These are phyloP conservation scores for Limnodromus scolopaceus DNA, from an alignment of 2,797 vertebrate genomes.

Conservation along the genomic window DNA sequence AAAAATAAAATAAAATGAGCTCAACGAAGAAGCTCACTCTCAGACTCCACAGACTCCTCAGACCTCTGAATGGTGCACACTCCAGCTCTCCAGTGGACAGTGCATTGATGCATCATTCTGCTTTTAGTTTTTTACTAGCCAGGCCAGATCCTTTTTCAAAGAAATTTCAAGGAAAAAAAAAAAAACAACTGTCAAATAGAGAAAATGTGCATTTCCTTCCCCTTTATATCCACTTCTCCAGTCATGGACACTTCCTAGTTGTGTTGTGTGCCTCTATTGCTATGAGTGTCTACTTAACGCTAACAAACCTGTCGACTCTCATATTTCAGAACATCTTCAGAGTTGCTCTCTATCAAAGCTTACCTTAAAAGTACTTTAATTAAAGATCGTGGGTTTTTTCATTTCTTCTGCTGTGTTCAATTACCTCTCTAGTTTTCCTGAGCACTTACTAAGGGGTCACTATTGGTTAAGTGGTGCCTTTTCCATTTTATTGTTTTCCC, in stretches of 20 bases:
- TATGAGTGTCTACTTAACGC: fast-evolving
- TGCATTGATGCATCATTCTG: too few relatives aligned
- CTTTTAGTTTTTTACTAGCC: not conserved
- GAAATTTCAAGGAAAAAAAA: not conserved
- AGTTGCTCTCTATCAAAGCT: not conserved
- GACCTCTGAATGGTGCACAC: not conserved
- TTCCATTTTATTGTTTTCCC: not conserved
- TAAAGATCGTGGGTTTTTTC: not conserved
- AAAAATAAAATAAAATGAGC: not conserved
- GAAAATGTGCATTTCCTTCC: not conserved
- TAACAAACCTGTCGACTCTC: not conserved
- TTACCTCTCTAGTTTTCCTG: not conserved
- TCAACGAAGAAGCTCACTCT: not conserved
- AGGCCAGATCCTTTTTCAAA: not conserved
- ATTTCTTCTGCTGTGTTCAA: not conserved
- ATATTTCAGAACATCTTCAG: not conserved
- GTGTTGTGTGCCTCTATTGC: not conserved
- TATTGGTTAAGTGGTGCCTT: not conserved
- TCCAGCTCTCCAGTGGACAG: not conserved
- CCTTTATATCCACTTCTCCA: not conserved
- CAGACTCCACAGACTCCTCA: not conserved
- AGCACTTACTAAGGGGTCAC: not conserved
- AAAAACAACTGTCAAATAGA: not conserved
- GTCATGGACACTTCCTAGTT: not conserved
- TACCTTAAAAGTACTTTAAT: not conserved